Percentiles rank a stretch among this genome's conserved stretches.
Evolutionary conservation across 1,140 invertebrate species (phyloP).

Genomic region (Bombus ignitus): DNA sequence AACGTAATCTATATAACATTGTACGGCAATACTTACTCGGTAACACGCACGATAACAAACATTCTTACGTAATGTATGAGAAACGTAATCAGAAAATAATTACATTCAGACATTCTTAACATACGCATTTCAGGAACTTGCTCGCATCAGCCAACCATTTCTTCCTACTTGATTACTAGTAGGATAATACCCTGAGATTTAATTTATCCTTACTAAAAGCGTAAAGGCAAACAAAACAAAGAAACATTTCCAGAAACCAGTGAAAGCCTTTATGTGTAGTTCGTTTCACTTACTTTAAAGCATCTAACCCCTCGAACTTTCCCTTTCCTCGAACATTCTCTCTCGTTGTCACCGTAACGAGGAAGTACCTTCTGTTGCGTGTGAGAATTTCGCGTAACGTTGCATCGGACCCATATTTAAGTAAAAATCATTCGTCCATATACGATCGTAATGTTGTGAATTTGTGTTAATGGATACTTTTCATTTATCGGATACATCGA

Average conservation of each 20-base stretch:
- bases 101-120: background rate
- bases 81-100: background rate
- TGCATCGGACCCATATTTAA: background rate
- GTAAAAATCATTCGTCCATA: background rate
- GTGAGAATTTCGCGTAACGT: slow-evolving; percentile 10
- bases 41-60: background rate
- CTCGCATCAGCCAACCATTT: background rate
- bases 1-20: background rate
- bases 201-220: background rate
- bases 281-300: background rate
- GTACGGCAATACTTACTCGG: too few relatives aligned
- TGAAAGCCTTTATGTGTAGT: background rate
- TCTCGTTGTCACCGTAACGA: background rate
- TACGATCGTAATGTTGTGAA: background rate
- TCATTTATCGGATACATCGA: too few relatives aligned
- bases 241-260: slow-evolving; percentile 5
- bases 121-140: background rate
- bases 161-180: background rate
- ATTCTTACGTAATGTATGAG: background rate
- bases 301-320: slow-evolving; percentile 16
- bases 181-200: background rate
- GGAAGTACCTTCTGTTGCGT: background rate
- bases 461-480: background rate
- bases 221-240: too few relatives aligned
- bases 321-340: slow-evolving; percentile 10